Evolutionary conservation across 2,888 invertebrate species (phyloP).

Genomic region (Trichacis sp.): DNA sequence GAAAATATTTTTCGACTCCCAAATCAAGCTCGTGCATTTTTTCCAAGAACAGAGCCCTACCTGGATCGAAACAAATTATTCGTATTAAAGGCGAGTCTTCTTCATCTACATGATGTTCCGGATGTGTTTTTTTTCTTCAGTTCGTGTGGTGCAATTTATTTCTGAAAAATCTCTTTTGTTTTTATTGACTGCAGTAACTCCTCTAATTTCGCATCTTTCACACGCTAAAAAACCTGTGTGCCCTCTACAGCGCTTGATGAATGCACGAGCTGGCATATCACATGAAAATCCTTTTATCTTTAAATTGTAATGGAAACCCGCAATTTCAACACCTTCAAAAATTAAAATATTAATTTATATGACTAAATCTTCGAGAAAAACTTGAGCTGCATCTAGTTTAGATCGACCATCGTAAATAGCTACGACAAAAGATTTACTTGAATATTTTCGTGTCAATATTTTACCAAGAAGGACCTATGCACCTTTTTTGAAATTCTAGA

Average conservation of each 20-base stretch:
- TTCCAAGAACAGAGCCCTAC: neutral
- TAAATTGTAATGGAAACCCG: constrained; percentile 2
- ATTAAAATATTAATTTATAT: constrained; percentile 11
- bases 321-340: constrained; percentile 5
- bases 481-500: constrained; percentile 12
- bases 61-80: constrained; percentile 3
- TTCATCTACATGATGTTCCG: constrained; percentile 15
- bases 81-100: constrained; percentile 7
- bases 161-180: constrained; percentile 16
- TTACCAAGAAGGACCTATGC: constrained; percentile 15
- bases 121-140: constrained; percentile 7
- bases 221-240: constrained; percentile 17
- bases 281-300: constrained; percentile 13
- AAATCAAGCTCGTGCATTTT: neutral
- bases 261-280: constrained; percentile 24
- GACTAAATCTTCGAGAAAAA: constrained; percentile 19
- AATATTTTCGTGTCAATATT: constrained; percentile 11
- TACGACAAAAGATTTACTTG: constrained; percentile 14
- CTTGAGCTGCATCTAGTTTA: constrained; percentile 12
- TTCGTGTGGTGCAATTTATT: constrained; percentile 7
- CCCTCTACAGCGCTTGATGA: constrained; percentile 14
- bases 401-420: constrained; percentile 24
- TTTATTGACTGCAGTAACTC: constrained; percentile 10
- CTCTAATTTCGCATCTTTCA: constrained; percentile 18
- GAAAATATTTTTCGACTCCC: neutral